phyloP scores from a whole-genome alignment of 2,797 vertebrate genomes.

The Crocodylus rhombifer region DNA sequence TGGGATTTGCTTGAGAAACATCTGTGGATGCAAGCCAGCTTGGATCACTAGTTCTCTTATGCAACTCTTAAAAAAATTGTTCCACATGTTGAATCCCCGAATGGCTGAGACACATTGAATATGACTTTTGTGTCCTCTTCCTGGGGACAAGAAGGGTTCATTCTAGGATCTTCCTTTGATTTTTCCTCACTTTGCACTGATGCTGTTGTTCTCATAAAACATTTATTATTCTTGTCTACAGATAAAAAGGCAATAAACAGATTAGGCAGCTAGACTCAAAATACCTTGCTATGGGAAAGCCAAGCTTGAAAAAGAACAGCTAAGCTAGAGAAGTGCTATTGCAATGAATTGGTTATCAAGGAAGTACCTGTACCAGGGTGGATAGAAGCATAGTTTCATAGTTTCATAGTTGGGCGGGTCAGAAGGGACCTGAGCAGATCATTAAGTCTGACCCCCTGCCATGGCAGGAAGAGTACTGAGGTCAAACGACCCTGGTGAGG shows the following conservation, averaged over 20 bases:
- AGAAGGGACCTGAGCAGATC: no score
- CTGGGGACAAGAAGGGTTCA: conserved; percentile 32
- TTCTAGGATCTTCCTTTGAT: conserved; percentile 59
- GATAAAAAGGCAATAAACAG: conserved; percentile 66
- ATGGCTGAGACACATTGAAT: neutral
- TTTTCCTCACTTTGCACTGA: conserved; percentile 46
- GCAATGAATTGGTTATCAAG: neutral
- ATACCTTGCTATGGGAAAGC: conserved; percentile 5
- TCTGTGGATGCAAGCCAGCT: neutral
- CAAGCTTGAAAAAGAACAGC: neutral
- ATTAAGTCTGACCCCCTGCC: no score
- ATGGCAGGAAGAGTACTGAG: no score
- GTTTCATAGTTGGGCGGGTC: no score
- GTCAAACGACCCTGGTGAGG: no score
- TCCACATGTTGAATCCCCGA: neutral
- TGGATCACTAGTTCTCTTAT: neutral
- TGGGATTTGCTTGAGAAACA: no score
- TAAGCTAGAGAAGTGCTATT: conserved; percentile 11
- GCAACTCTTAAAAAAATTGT: no score
- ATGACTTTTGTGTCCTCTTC: neutral
- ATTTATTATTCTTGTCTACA: conserved; percentile 14
- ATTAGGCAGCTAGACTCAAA: conserved; percentile 19
- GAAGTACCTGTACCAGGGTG: neutral
- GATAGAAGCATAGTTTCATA: no score
- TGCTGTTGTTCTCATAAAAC: conserved; percentile 39